These are phyloP conservation scores for Hemicentrotus pulcherrimus DNA, from an alignment of 35 echinoderm and acorn worm genomes.

Conservation along the genomic window DNA sequence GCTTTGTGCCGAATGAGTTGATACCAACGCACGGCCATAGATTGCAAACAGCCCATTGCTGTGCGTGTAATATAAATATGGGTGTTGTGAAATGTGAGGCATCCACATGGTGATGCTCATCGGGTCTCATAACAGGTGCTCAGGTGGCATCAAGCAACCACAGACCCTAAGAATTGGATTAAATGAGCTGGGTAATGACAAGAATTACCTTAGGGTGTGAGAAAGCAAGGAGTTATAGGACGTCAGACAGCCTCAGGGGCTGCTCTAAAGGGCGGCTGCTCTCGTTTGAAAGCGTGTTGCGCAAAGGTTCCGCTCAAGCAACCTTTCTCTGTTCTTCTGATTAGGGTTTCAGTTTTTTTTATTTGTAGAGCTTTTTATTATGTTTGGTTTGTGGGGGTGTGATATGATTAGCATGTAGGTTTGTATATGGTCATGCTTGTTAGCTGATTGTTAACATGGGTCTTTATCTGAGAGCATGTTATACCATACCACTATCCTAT, in stretches of 20 bases:
- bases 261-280: neutral
- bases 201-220: neutral
- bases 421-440: neutral
- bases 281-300: neutral
- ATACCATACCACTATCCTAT: too few relatives aligned
- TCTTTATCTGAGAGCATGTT: too few relatives aligned
- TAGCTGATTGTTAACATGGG: neutral
- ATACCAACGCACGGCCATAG: neutral
- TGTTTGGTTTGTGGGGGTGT: neutral
- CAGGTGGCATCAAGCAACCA: neutral
- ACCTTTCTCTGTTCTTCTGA: neutral
- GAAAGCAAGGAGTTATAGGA: neutral
- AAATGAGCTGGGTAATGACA: neutral
- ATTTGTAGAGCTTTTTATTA: neutral
- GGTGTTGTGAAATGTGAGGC: neutral
- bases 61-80: neutral
- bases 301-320: neutral
- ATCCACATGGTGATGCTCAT: neutral
- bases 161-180: slow-evolving; percentile 10
- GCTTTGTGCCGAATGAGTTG: neutral
- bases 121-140: neutral
- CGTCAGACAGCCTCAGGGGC: neutral
- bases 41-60: neutral
- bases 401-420: neutral
- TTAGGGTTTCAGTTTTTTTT: neutral